Base-by-base conservation (phyloP, 2,797 vertebrate species). In the Otus scops region DNA sequence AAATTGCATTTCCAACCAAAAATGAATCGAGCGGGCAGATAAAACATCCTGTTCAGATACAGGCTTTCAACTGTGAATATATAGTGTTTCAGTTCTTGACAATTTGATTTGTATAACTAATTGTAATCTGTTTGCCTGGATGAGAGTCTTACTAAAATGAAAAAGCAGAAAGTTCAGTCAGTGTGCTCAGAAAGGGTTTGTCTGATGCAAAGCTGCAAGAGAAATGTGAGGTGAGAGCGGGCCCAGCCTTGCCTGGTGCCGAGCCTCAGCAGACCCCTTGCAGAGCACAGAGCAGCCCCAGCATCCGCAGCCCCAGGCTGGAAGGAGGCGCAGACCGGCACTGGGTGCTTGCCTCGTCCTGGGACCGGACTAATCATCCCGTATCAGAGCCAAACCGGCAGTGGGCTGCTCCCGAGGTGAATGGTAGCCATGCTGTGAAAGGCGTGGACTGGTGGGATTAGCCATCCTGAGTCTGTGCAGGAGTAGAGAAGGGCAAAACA, bases 91-190 rank as follows among this genome's bases (percentile, higher is more conserved):
- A 4, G 57, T 96, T 93, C 94, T 96, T 95, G 95, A 79, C 92
- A 85, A 20, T 67, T 96, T 89, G 84, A 83, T 95, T 95, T 95
- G 71, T 97, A 89, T 94, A 92, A 89, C 88, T 96, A 82, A 94
- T 88, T 96, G 92, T 97, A 86, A 47, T 94, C 95, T 92, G 91
- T 97, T 96, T 94, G 82, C 90, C 94, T 63, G 94, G 93, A 88
- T 92, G 95, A 97, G 94, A 70, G 68, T 82, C 69, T 83, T 47
- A 64, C 21, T 75, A 18, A 57, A 43, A 45, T 9, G 38, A 57
- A 75, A 54, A 92, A 95, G 75, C 74, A 91, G 86, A 56, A 88
- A 89, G 69, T 73, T 88, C 41, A 63, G 57, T 84, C 10, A 5
- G 18, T 73, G 75, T 91, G 74, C 97, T 96, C 39, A 5, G 81